Evolutionary conservation across 2,797 vertebrate species (phyloP), one percentile per base, ranked within the genome.

Genomic region (Labeo calbasu): DNA sequence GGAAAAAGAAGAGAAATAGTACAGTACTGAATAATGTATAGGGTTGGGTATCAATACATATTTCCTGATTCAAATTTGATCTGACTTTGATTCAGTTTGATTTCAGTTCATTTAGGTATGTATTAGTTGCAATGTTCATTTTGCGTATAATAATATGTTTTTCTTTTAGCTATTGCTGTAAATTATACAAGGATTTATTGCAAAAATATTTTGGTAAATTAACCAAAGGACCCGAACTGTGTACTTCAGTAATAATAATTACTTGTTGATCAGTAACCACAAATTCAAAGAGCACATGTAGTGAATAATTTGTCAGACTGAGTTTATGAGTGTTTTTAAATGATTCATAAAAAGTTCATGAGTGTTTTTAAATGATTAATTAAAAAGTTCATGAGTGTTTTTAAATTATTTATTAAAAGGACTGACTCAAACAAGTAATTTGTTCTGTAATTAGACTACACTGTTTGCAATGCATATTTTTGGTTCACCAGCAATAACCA

Each of bases 1-100:
- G 59, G 36, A 28, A 17, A 90, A 83, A 86, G 1, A 88, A 68
- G 61, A 51, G 43, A 71, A 28, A 81, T 7, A 48, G 32, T 68
- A 21, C 15, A 28, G 17, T 14, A 71, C 12, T 28, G 59, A 85
- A 36, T n/a, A 40, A 77, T 32, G 9, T 48, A 23, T 66, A 81
- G 14, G 21, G n/a, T 32, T 43, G 21, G 11, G 12, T 40, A 76
- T 76, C 19, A 75, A 9, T 57, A 43, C 4, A 77, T 32, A 59
- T 48, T 48, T 63, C 73, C n/a, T 46, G 36, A 59, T 19, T 66
- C 15, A 19, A 19, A 36, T 73, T 75, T 5, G 28, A 21, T 55
- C 5, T 13, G 72, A 36, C 32, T 40, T 32, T 40, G 0, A 57
- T 40, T 77, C 0, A 12, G 2, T 77, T 59, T 61, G 1, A 55